phyloP scores from a whole-genome alignment of 2,797 vertebrate species.

The Rhyacichthys aspro region DNA sequence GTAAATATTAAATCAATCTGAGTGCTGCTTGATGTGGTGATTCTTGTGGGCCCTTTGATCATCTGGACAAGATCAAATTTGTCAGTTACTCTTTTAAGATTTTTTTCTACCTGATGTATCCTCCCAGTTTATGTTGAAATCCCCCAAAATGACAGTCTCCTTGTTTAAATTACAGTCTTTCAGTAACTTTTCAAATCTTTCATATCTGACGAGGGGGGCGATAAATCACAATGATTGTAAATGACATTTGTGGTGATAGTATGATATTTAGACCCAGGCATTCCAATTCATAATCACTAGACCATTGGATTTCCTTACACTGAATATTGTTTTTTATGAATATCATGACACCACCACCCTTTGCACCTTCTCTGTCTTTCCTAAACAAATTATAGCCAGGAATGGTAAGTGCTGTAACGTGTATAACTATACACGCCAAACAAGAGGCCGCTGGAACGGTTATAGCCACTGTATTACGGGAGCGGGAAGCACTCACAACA shows the following conservation, averaged over 20 bases:
- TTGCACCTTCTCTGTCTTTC: not conserved
- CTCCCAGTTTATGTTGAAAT: not conserved
- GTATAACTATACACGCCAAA: no score
- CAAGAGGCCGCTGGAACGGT: no score
- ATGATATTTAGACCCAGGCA: not conserved
- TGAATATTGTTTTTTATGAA: not conserved
- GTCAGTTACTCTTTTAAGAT: not conserved
- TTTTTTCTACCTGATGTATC: slow-evolving; percentile 1
- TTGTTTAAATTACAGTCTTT: not conserved
- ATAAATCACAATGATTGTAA: not conserved
- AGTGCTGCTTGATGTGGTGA: no score
- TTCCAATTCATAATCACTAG: not conserved
- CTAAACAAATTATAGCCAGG: not conserved
- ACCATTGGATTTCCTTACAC: not conserved
- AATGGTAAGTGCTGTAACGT: no score
- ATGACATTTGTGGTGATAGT: slow-evolving; percentile 4
- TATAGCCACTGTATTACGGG: no score
- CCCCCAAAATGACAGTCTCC: no score
- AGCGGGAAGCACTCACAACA: no score
- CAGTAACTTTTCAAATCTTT: not conserved
- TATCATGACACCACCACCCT: slow-evolving; percentile 2
- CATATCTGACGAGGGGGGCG: not conserved
- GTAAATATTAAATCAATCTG: no score
- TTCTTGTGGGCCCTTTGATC: no score
- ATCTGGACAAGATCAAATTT: not conserved